Percentiles rank a stretch among this genome's conserved stretches.
Evolutionary conservation across 53 echinoderm and acorn worm species (phyloP).

Genomic region (Actinopyga echinites): DNA sequence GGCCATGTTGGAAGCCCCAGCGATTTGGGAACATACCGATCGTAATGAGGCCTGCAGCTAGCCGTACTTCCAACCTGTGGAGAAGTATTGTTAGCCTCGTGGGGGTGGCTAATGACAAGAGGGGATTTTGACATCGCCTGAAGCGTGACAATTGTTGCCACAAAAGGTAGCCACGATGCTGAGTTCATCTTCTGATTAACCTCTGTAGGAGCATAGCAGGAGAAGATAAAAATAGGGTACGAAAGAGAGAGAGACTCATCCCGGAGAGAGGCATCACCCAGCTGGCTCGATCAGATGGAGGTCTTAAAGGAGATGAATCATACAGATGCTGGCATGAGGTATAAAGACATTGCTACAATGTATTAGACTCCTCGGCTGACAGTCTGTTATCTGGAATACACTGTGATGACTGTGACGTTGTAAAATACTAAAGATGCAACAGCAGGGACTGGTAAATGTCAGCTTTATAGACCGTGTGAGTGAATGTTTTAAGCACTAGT

Average conservation of each 20-base stretch:
- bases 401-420: no score
- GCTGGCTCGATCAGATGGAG: no score
- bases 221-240: constrained; percentile 14
- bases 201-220: neutral
- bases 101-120: constrained; percentile 42
- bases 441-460: no score
- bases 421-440: no score
- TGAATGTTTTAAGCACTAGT: no score
- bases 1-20: constrained; percentile 39
- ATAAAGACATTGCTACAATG: no score
- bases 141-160: constrained; percentile 42
- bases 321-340: no score
- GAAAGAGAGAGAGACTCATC: neutral
- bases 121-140: constrained; percentile 34
- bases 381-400: no score
- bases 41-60: constrained; percentile 32
- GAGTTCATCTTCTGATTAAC: constrained; percentile 28
- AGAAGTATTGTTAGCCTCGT: constrained; percentile 40
- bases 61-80: constrained; percentile 28
- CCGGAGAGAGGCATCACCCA: no score
- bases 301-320: no score
- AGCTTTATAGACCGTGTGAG: no score
- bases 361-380: no score
- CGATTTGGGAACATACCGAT: constrained; percentile 25
- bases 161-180: constrained; percentile 24